A percentile compares a stretch with the other conserved stretches of the same genome.
phyloP scores from a whole-genome alignment of 1,140 invertebrate genomes.

The Sminthurides bifidus region DNA sequence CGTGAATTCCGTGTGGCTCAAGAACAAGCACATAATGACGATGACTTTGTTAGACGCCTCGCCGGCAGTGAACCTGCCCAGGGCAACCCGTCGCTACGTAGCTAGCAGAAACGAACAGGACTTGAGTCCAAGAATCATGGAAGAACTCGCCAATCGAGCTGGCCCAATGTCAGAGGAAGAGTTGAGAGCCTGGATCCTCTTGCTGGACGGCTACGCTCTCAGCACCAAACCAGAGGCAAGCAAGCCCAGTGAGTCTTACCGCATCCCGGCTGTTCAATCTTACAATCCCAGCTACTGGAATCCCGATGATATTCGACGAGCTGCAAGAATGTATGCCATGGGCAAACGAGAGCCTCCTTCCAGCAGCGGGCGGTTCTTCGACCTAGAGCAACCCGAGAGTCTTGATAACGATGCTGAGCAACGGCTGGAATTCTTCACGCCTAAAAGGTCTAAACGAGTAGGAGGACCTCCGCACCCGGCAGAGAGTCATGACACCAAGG shows the following conservation, averaged over 20 bases:
- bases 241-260: neutral
- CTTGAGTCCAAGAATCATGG: neutral
- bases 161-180: constrained; percentile 16
- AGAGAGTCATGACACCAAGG: neutral
- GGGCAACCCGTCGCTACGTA: neutral
- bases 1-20: constrained; percentile 7
- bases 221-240: neutral
- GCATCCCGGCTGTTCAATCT: neutral
- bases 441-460: constrained; percentile 11
- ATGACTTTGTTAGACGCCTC: neutral
- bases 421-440: neutral
- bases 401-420: neutral
- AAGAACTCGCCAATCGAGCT: constrained; percentile 1
- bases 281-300: constrained; percentile 12
- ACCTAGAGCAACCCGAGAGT: neutral
- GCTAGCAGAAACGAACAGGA: neutral
- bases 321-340: constrained; percentile 5
- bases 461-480: neutral
- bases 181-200: constrained; percentile 16
- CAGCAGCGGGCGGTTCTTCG: neutral
- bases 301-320: constrained; percentile 8
- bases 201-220: constrained; percentile 21
- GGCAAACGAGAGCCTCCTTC: constrained; percentile 10
- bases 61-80: neutral
- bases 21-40: neutral